Evolutionary conservation across 2,113 vertebrate species (phyloP), one percentile per base, ranked within the genome.

Genomic region (Cyanoramphus novaezelandiae): DNA sequence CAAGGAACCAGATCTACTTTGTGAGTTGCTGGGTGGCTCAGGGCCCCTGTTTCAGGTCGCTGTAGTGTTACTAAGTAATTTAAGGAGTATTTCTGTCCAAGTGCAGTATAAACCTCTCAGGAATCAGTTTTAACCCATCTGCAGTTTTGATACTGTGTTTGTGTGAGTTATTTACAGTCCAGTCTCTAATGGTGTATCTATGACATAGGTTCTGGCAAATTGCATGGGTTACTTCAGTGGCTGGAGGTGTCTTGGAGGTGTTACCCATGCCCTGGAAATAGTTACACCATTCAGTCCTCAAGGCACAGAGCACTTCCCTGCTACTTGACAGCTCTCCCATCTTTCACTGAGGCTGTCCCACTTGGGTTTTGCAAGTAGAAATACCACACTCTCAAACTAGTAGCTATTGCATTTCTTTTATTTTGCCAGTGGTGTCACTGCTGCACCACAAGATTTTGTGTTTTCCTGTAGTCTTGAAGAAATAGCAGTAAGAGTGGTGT

Each of bases 391-490:
- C n/a, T 27, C 53, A 35, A 90, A 24, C 19, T 13, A 11, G 50
- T 13, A 75, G 62, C 47, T 65, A 49, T 46, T 97, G 97, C 97
- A 97, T 76, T 97, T 94, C 97, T 96, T 90, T 47, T 64, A 17
- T 60, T 94, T 97, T 95, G 97, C 97, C 97, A 79, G 69, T 95
- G 97, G 97, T 97, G 97, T 97, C 97, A 97, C 97, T 97, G 96
- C 96, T 97, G 95, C 95, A 96, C 95, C 82, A 63, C 74, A 72
- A 92, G 95, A 97, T 82, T 33, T 33, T 57, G 76, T 78, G 55
- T 82, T 88, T 94, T 92, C 71, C 74, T 55, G 33, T 33, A 44
- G 77, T 27, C 41, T 23, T 47, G 37, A 44, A 86, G 77, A 44
- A 59, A 29, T 4, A 3, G 10, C 52, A 16, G 50, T 17, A 9